phyloP scores from a whole-genome alignment of 2,888 invertebrate genomes.

The Vanessa cardui region DNA sequence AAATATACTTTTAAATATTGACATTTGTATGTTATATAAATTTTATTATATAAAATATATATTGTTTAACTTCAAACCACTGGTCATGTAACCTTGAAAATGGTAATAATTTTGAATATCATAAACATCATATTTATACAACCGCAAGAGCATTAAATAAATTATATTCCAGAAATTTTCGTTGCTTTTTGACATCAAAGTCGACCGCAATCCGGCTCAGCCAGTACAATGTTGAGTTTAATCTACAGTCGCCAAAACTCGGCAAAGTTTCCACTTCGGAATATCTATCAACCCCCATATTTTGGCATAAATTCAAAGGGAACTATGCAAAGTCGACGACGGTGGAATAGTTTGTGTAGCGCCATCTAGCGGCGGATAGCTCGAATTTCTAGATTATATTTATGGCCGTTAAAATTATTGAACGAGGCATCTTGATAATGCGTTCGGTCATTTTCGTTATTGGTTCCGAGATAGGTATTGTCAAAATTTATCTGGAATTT shows the following conservation, averaged over 20 bases:
- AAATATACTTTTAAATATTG: too few relatives aligned
- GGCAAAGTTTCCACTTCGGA: constrained; percentile 45
- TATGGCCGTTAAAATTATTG: constrained; percentile 19
- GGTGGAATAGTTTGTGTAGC: constrained; percentile 55
- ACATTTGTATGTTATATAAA: too few relatives aligned
- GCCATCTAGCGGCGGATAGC: constrained; percentile 66
- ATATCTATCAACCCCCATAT: constrained; percentile 51
- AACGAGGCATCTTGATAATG: constrained; percentile 26
- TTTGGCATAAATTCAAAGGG: constrained; percentile 65
- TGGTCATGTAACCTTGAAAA: too few relatives aligned
- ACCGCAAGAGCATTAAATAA: constrained; percentile 7
- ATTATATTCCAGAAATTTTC: constrained; percentile 4
- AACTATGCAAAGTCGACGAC: constrained; percentile 42
- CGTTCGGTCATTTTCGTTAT: constrained; percentile 6
- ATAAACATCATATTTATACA: not conserved
- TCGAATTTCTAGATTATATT: constrained; percentile 40
- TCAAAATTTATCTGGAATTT: constrained; percentile 14
- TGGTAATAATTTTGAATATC: not conserved
- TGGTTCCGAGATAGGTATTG: constrained; percentile 1
- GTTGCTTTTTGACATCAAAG: constrained; percentile 41
- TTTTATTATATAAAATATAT: too few relatives aligned
- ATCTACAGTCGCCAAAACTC: constrained; percentile 58
- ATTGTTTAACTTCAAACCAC: too few relatives aligned
- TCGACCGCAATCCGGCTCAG: constrained; percentile 31
- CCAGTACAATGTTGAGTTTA: constrained; percentile 49